Base-by-base conservation (phyloP, 2,797 vertebrate genomes). In the Rhinoraja longicauda region DNA sequence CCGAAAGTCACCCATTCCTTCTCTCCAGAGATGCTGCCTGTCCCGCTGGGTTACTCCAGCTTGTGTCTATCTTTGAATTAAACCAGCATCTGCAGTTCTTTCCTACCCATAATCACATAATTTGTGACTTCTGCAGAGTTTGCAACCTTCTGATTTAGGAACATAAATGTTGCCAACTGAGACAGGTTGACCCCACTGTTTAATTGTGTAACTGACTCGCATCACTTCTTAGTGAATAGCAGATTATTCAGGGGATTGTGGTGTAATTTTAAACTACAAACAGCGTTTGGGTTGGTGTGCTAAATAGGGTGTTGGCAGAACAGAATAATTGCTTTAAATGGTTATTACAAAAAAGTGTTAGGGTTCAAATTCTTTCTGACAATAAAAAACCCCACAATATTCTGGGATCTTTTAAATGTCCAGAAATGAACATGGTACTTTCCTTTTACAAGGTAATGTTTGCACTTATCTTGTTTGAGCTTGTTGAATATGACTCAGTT, bases 401-500 rank as follows among this genome's bases (percentile, higher is more conserved):
- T 64, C 82, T 88, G 84, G n/a, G 7, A 6, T 62, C 67, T 88
- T 88, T 62, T 64, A 32, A 36, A 88, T 88, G n/a, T n/a, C n/a
- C n/a, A 15, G 7, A 59, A 21, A 64, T 88, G 59, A 88, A 19
- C 7, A 7, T 29, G 4, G 6, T 67, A 32, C n/a, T 6, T 32
- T 82, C 29, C 13, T 24, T 88, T 64, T 88, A 19, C n/a, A 32
- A n/a, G 81, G 59, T 86, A 86, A 86, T 88, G 62, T 0, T 88
- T 21, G 9, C 32, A 62, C 62, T 88, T 36, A 17, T 32, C 84
- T 67, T 88, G 59, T 88, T 88, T 67, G 32, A 3, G 67, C 8
- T 88, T 88, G 62, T 8, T 36, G 26, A 64, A 88, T 64, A 88
- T 88, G 84, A 88, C 59, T 86, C 82, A 59, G 57, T 62, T 88